Base-by-base conservation (phyloP, 1,140 invertebrate genomes). In the Oryzaephilus surinamensis region DNA sequence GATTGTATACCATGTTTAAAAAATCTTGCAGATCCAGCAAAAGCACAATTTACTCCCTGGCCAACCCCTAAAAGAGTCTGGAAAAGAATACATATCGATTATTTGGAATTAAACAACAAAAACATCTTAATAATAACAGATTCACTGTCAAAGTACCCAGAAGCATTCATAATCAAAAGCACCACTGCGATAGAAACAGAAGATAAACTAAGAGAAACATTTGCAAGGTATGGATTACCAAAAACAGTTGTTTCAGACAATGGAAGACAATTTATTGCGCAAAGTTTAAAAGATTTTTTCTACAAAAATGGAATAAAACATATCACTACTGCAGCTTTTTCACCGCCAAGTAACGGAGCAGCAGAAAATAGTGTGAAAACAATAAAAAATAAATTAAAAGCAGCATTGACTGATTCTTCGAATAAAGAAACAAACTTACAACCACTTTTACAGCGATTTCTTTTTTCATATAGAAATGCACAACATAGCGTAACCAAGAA, bases 61-160 rank as follows among this genome's bases (percentile, higher is more conserved):
- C 35, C 44, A 12, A 46, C 40, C 37, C 50, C 63, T 5, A 45
- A 39, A 12, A 50, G 35, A 16, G 64, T 61, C 2, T 72, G 65
- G 62, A 44, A 59, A 12, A 43, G 67, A 32, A 28, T 72, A 0
- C 67, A 73, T 43, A 51, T 66, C 0, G 72, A 72, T 46, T 71
- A 65, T 48, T 61, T 62, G 4, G 65, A 65, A 8, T 65, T 60
- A n/a, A 58, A 63, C 24, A 26, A 54, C 20, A 49, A 48, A 1
- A 42, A 56, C 32, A 57, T 62, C 41, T 38, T 69, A n/a, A n/a
- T n/a, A n/a, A n/a, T n/a, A n/a, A n/a, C n/a, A n/a, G n/a, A n/a
- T n/a, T n/a, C n/a, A n/a, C 60, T 52, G 37, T 60, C 59, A 0
- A 65, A 62, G 42, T 69, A 60, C 58, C 46, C 58, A 12, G 61